Conservation (phyloP, 2,888 invertebrate species). For the Rugalucina vietnamica region DNA sequence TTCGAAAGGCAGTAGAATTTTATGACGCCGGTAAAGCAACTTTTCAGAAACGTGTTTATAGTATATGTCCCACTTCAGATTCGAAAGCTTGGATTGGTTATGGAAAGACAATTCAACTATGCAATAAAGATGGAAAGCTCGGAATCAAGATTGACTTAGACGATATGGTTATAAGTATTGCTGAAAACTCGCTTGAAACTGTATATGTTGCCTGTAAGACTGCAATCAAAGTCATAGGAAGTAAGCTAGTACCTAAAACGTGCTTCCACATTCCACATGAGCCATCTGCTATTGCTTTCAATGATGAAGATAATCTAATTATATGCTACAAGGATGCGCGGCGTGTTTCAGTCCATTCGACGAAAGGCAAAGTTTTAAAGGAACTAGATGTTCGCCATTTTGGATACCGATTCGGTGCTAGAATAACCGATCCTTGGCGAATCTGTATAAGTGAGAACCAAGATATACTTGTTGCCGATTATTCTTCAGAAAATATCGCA, state of each 20-base stretch:
- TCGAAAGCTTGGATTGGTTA: slow-evolving; percentile 54
- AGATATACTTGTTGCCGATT: slow-evolving; percentile 49
- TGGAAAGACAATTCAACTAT: slow-evolving; percentile 50
- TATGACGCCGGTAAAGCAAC: slow-evolving; percentile 34
- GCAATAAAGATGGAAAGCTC: slow-evolving; percentile 46
- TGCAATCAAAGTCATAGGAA: slow-evolving; percentile 36
- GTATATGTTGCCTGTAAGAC: slow-evolving; percentile 51
- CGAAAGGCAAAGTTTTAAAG: slow-evolving; percentile 41
- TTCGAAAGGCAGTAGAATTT: slow-evolving; percentile 39
- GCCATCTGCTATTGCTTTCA: slow-evolving; percentile 53
- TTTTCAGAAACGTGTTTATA: slow-evolving; percentile 36
- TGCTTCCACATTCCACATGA: slow-evolving; percentile 48
- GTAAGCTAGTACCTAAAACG: slow-evolving; percentile 32
- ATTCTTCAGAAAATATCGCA: slow-evolving; percentile 45
- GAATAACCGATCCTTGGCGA: slow-evolving; percentile 60
- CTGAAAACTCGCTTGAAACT: slow-evolving; percentile 39
- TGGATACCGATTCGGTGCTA: slow-evolving; percentile 51
- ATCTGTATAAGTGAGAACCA: slow-evolving; percentile 39
- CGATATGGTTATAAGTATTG: slow-evolving; percentile 38
- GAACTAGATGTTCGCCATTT: slow-evolving; percentile 55
- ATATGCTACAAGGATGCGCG: slow-evolving; percentile 54
- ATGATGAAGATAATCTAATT: slow-evolving; percentile 37
- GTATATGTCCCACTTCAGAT: slow-evolving; percentile 42
- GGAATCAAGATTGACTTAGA: slow-evolving; percentile 42
- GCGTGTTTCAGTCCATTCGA: slow-evolving; percentile 45